Evolutionary conservation across 35 echinoderm and acorn worm genomes (phyloP).

Genomic region (Heliocidaris tuberculata): DNA sequence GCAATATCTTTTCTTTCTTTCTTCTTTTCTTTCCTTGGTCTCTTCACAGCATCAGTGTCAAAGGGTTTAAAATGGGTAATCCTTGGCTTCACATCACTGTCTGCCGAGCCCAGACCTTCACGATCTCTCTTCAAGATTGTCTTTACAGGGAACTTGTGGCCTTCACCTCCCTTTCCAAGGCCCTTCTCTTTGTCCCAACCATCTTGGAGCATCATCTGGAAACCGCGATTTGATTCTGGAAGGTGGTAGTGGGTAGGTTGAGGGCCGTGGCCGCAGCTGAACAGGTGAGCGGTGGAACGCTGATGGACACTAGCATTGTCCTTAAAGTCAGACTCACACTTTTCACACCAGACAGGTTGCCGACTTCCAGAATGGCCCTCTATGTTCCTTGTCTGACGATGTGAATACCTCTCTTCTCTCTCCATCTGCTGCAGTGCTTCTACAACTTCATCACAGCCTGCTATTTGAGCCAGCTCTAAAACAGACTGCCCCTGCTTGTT

Average conservation of each 20-base stretch:
- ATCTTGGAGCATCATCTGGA: slow-evolving; percentile 84
- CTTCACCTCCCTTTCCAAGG: slow-evolving; percentile 76
- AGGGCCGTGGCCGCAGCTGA: slow-evolving; percentile 75
- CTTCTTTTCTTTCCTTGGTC: slow-evolving; percentile 56
- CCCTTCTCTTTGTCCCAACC: slow-evolving; percentile 96
- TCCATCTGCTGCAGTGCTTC: slow-evolving; percentile 26
- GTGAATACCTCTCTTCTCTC: background rate
- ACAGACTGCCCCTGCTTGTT: slow-evolving; percentile 74
- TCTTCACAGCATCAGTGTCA: slow-evolving; percentile 82
- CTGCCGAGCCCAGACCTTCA: slow-evolving; percentile 66
- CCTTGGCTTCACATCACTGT: slow-evolving; percentile 63
- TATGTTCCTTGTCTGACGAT: background rate
- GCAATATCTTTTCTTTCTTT: background rate
- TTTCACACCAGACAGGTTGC: slow-evolving; percentile 55
- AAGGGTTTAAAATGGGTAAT: slow-evolving; percentile 90
- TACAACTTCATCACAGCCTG: slow-evolving; percentile 48
- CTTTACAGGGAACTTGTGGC: slow-evolving; percentile 90
- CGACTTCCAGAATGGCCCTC: background rate
- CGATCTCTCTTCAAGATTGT: slow-evolving; percentile 94
- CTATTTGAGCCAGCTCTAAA: slow-evolving; percentile 63
- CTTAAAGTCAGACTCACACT: slow-evolving; percentile 60
- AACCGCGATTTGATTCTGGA: slow-evolving; percentile 88
- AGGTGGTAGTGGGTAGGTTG: slow-evolving; percentile 76
- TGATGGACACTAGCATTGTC: slow-evolving; percentile 58
- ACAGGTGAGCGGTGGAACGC: slow-evolving; percentile 86